Evolutionary conservation across 1,140 invertebrate species (phyloP), one percentile per base, ranked within the genome.

Genomic region (Brachionus rubens): DNA sequence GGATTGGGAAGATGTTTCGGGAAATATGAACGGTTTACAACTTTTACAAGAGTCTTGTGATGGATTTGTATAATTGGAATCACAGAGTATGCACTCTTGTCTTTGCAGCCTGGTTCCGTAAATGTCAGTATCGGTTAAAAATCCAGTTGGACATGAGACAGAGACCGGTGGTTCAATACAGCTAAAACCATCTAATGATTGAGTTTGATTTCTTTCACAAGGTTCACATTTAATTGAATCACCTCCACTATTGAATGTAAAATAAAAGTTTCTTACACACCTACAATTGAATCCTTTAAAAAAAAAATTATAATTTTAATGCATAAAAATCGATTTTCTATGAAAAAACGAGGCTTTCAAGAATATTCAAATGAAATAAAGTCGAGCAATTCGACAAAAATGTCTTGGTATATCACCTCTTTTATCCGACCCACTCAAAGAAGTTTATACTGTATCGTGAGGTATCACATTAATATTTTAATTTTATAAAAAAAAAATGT

Each of bases 261-360:
- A 72, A 72, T 50, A 72, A 54, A 30, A 72, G 14, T 33, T 54
- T 41, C 50, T 5, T 33, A 50, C 26, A 72, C 68, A 72, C 14
- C 28, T n/a, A 36, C 68, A 72, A 54, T 72, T 72, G 14, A 33
- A 28, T 10, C 28, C 68, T 72, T 72, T 9, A 41, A 24, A 26
- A 65, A 54, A 26, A 54, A 54, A 54, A 54, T 5, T 26, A 26
- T 54, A 26, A 26, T 26, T 54, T 54, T 54, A 26, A 54, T 54
- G 9, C 47, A n/a, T n/a, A n/a, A n/a, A n/a, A n/a, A n/a, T n/a
- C n/a, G n/a, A n/a, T n/a, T n/a, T n/a, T n/a, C n/a, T n/a, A n/a
- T n/a, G n/a, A n/a, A n/a, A n/a, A n/a, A n/a, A n/a, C n/a, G n/a
- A n/a, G n/a, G n/a, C n/a, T n/a, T n/a, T n/a, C n/a, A n/a, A n/a